A percentile compares a stretch with the other conserved stretches of the same genome.
phyloP scores from a whole-genome alignment of 2,113 vertebrate species.

The Hoplias malabaricus region DNA sequence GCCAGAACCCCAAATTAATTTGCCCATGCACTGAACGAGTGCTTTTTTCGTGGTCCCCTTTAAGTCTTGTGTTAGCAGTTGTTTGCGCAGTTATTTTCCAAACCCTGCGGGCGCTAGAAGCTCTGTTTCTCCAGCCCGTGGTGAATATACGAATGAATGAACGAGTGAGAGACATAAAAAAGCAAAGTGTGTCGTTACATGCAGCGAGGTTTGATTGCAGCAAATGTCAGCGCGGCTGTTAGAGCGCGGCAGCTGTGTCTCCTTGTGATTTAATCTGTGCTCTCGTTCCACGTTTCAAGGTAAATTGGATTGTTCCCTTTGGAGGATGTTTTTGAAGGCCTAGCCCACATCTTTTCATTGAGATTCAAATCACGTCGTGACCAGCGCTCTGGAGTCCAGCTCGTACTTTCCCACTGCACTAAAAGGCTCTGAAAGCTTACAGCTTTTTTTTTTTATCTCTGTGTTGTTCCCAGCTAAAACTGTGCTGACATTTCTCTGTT shows the following conservation, averaged over 20 bases:
- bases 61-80: no score
- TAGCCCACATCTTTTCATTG: conserved; percentile 25
- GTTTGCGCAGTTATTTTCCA: no score
- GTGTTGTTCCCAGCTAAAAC: not conserved
- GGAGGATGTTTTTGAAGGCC: not conserved
- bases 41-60: no score
- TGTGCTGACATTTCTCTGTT: not conserved
- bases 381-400: conserved; percentile 10
- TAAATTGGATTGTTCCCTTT: conserved; percentile 21
- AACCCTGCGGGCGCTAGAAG: no score
- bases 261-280: conserved; percentile 6
- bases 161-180: not conserved
- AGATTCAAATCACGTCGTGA: conserved; percentile 36
- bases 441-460: not conserved
- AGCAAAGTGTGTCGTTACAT: not conserved
- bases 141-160: not conserved
- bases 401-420: not conserved
- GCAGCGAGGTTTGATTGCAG: not conserved
- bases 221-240: not conserved
- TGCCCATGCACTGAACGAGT: no score
- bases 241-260: conserved; percentile 2
- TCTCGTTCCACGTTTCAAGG: not conserved
- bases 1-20: no score
- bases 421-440: not conserved
- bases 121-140: not conserved